Base-by-base conservation (phyloP, 2,797 vertebrate genomes). In the Falco cherrug region DNA sequence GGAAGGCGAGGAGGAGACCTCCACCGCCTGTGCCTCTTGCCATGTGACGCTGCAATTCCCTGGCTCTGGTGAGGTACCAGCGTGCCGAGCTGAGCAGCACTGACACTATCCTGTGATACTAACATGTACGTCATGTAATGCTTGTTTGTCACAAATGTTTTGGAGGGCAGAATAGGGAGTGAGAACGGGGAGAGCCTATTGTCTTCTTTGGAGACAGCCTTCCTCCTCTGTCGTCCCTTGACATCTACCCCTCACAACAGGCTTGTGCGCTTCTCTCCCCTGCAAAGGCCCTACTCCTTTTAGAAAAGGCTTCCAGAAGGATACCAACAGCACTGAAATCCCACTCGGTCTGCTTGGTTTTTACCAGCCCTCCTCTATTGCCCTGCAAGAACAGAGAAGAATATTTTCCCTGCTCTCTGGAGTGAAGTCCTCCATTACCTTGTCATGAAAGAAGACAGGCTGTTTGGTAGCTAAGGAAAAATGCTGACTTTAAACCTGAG, bases 401-500 rank as follows among this genome's bases (percentile, higher is more conserved):
- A 67, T 89, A 90, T 95, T 96, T 96, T 78, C 90, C 25, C 22
- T 57, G 59, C 76, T 84, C 88, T 96, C 94, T 86, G 64, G 85
- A 89, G 77, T 91, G 45, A 95, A 88, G 83, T 86, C 41, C 67
- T 94, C 87, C 45, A 50, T 93, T 65, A 87, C 74, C 59, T 25
- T 28, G 60, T 61, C 95, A 95, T 0, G 0, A 50, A 96, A 92
- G 84, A 87, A 97, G 95, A 94, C 51, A 89, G 75, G 47, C 70
- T 82, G 73, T 67, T 93, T 53, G 57, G 79, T 92, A 96, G n/a
- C 89, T 69, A 63, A 92, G 82, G 82, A 92, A 95, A 97, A 94
- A 75, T 93, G 96, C 97, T 97, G 97, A 97, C 91, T 95, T 93
- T 78, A 93, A 95, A 95, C 85, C 90, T 79, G 81, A 94, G 84